Base-by-base conservation (phyloP, 2,888 invertebrate genomes). In the Trichogramma dendrolimi region DNA sequence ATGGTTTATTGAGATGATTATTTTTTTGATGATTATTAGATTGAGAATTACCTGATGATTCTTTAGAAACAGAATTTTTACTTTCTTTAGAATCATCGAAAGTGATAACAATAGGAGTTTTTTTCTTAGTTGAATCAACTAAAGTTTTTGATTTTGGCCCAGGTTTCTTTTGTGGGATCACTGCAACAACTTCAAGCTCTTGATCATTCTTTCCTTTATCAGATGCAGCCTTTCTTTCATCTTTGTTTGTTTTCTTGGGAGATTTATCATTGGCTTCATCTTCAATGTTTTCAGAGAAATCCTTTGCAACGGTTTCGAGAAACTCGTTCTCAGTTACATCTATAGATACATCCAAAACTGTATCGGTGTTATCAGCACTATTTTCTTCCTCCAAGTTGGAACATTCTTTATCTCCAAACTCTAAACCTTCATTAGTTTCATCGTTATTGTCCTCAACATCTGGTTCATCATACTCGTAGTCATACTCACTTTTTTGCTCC, bases 241-340 rank as follows among this genome's bases (percentile, higher is more conserved):
- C 46, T 46, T 8, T 8, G n/a, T n/a, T 46, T 8, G 10, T 46
- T 46, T 46, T 46, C 46, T 46, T 46, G 8, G 46, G 46, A 46
- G 46, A 46, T 10, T 8, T n/a, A 3, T 65, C 66, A 4, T 64
- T 55, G 0, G 62, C 54, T 5, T 70, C 71, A 43, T 70, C 64
- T 4, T 67, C 66, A 49, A 72, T 60, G 14, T 72, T 71, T 11
- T 67, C 68, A 10, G 71, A 69, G 48, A 70, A 70, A 14, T 72
- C 71, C 46, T 68, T 66, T n/a, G 63, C 68, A 39, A 63, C 57
- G 38, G 41, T 66, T 42, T 66, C 66, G n/a, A 66, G 47, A 57
- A 66, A 66, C 10, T 66, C 66, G 52, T 64, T 66, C 46, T 67
- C 67, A 10, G 60, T 43, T 4, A 65, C 61, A 27, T 67, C 67